Evolutionary conservation across 2,888 invertebrate genomes (phyloP).

Genomic region (Diadegma fenestrale): DNA sequence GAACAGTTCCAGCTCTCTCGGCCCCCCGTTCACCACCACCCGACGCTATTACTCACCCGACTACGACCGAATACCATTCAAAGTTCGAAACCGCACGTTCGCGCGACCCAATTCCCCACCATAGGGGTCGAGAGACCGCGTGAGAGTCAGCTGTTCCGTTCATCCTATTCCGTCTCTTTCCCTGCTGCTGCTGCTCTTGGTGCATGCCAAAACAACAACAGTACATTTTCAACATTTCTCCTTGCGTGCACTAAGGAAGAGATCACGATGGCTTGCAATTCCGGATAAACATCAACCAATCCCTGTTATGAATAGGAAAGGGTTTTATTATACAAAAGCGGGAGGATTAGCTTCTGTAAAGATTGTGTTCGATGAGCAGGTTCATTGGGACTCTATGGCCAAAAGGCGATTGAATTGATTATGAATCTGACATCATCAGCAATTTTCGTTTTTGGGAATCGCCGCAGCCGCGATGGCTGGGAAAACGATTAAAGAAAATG

Average conservation of each 20-base stretch:
- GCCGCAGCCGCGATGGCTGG: not conserved
- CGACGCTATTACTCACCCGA: slow-evolving; percentile 81
- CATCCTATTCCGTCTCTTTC: slow-evolving; percentile 31
- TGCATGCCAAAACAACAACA: slow-evolving; percentile 12
- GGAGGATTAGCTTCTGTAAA: not conserved
- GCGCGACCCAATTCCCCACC: slow-evolving; percentile 81
- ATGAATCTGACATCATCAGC: not conserved
- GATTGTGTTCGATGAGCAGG: not conserved
- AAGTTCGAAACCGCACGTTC: slow-evolving; percentile 82
- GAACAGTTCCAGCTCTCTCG: slow-evolving; percentile 47
- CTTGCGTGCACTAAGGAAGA: slow-evolving; percentile 8
- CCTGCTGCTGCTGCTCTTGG: no score
- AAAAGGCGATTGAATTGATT: slow-evolving; percentile 1
- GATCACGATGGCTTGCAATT: slow-evolving; percentile 22
- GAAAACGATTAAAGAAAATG: not conserved
- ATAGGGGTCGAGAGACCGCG: slow-evolving; percentile 49
- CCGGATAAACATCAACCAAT: not conserved
- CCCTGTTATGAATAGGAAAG: not conserved
- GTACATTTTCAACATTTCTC: slow-evolving; percentile 30
- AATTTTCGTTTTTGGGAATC: not conserved
- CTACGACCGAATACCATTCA: slow-evolving; percentile 81
- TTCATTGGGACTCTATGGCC: not conserved
- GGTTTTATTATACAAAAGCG: no score
- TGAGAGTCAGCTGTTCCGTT: slow-evolving; percentile 78
- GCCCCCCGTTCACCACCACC: slow-evolving; percentile 70